Evolutionary conservation across 2,888 invertebrate species (phyloP).

Genomic region (Dicyrtomina minuta): DNA sequence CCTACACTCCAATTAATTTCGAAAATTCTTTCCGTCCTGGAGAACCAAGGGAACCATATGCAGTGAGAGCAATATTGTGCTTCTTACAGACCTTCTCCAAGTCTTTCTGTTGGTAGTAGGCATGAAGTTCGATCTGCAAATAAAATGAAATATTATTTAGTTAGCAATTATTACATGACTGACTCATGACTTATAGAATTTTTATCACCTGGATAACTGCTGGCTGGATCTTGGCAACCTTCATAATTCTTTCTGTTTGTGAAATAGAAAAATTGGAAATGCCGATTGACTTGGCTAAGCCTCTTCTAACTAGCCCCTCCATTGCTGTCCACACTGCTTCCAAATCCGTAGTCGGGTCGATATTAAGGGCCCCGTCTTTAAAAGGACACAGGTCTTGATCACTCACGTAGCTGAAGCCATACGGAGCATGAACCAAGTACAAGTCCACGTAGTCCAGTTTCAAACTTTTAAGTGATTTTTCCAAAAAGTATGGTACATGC

Average conservation of each 20-base stretch:
- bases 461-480: slow-evolving; percentile 62
- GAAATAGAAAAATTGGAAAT: slow-evolving; percentile 77
- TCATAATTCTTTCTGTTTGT: slow-evolving; percentile 73
- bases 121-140: too few relatives aligned
- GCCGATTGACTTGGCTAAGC: too few relatives aligned
- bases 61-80: too few relatives aligned
- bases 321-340: slow-evolving; percentile 70
- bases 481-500: slow-evolving; percentile 44
- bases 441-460: slow-evolving; percentile 79
- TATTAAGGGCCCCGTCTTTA: slow-evolving; percentile 59
- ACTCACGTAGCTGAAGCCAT: slow-evolving; percentile 57
- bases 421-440: slow-evolving; percentile 77
- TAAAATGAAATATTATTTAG: too few relatives aligned
- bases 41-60: too few relatives aligned
- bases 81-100: too few relatives aligned
- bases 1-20: too few relatives aligned
- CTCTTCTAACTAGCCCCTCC: slow-evolving; percentile 70
- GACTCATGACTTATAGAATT: too few relatives aligned
- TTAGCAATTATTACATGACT: too few relatives aligned
- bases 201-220: slow-evolving; percentile 60
- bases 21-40: too few relatives aligned
- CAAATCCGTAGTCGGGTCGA: slow-evolving; percentile 60
- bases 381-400: slow-evolving; percentile 60
- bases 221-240: slow-evolving; percentile 66
- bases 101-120: too few relatives aligned